A percentile compares a stretch with the other conserved stretches of the same genome.
Conservation (phyloP, 2,888 invertebrate species). For the Ryuthela nishihirai region DNA sequence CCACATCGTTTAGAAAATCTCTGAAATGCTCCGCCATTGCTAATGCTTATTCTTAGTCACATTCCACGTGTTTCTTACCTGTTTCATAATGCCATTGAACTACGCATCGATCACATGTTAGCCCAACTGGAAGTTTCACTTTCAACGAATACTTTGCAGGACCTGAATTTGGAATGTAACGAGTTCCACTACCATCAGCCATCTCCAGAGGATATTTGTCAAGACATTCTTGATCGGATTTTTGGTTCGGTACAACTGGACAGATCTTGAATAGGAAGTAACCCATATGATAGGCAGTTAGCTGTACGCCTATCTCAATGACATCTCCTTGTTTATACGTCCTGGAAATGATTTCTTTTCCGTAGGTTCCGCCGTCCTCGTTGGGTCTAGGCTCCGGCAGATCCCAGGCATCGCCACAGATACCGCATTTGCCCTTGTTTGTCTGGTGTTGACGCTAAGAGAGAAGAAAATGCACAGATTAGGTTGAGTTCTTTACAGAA, state of each 20-base stretch:
- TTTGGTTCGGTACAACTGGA: constrained; percentile 43
- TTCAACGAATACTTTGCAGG: constrained; percentile 2
- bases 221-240: constrained; percentile 59
- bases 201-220: constrained; percentile 65
- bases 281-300: constrained; percentile 50
- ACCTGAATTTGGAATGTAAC: not conserved
- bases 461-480: no score
- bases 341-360: constrained; percentile 4
- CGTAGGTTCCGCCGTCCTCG: constrained; percentile 18
- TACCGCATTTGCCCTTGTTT: constrained; percentile 9
- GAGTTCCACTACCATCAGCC: constrained; percentile 61
- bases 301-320: constrained; percentile 47
- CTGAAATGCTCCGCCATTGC: no score
- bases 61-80: constrained; percentile 43
- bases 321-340: not conserved
- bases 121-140: constrained; percentile 44
- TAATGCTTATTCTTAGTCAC: no score
- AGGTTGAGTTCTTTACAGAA: no score
- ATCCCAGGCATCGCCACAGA: constrained; percentile 17
- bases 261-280: constrained; percentile 51
- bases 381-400: constrained; percentile 1
- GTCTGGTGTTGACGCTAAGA: not conserved
- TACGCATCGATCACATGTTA: constrained; percentile 49
- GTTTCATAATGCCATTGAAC: constrained; percentile 51
- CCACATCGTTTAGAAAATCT: no score